Evolutionary conservation across 2,113 vertebrate species (phyloP).

Genomic region (Trichomycterus rosablanca): DNA sequence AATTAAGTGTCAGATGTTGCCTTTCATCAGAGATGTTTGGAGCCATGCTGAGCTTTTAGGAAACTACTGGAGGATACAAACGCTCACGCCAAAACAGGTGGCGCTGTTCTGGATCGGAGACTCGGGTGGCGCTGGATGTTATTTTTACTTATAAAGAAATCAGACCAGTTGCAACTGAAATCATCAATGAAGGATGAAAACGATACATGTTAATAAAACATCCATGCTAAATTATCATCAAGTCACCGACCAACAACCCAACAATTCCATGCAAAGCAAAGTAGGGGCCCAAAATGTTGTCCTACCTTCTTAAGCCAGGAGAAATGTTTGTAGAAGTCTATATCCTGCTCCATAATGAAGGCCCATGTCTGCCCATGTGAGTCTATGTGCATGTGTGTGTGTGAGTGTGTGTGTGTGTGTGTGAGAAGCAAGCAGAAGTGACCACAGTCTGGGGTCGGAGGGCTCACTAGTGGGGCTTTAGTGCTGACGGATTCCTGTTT

Average conservation of each 20-base stretch:
- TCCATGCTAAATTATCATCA: too few relatives aligned
- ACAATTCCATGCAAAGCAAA: too few relatives aligned
- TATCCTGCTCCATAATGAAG: slow-evolving; percentile 88
- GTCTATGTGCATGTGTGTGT: slow-evolving; percentile 72
- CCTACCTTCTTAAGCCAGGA: slow-evolving; percentile 94
- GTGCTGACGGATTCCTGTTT: slow-evolving; percentile 16
- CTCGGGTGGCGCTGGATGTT: too few relatives aligned
- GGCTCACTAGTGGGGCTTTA: slow-evolving; percentile 11
- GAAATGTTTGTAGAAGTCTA: slow-evolving; percentile 96
- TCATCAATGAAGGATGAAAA: too few relatives aligned
- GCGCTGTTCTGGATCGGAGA: neutral
- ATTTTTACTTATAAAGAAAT: too few relatives aligned
- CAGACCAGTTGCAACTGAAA: too few relatives aligned
- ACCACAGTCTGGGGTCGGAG: neutral
- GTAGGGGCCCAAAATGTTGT: neutral
- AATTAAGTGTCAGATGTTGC: slow-evolving; percentile 21
- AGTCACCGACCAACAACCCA: too few relatives aligned
- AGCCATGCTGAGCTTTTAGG: neutral
- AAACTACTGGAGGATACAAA: neutral
- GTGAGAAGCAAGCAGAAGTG: slow-evolving; percentile 62
- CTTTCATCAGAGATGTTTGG: slow-evolving; percentile 17
- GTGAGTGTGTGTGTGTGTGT: slow-evolving; percentile 50
- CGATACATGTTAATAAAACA: too few relatives aligned
- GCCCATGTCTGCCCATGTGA: slow-evolving; percentile 77
- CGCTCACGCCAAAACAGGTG: neutral